Conservation (phyloP, 1,140 invertebrate species). For the Aricia agestis region DNA sequence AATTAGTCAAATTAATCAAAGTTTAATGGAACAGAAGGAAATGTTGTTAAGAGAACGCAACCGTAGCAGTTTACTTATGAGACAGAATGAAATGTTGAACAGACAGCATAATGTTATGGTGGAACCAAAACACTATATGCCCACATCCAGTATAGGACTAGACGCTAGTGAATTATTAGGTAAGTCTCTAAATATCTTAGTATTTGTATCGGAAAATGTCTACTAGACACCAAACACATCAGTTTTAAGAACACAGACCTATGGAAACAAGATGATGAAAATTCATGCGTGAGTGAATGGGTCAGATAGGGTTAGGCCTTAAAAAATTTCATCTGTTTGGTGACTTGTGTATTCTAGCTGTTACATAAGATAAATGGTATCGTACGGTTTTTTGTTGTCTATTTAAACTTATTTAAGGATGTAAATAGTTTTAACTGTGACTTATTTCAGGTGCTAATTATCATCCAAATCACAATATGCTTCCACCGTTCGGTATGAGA, state of each 20-base stretch:
- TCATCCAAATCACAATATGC: conserved; percentile 66
- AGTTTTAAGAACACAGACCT: too few species aligned
- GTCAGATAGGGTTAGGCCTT: too few species aligned
- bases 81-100: conserved; percentile 59
- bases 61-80: conserved; percentile 55
- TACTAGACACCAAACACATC: too few species aligned
- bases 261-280: too few species aligned
- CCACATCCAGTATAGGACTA: conserved; percentile 57
- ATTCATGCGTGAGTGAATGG: too few species aligned
- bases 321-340: too few species aligned
- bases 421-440: neutral
- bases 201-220: too few species aligned
- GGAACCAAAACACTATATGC: conserved; percentile 62
- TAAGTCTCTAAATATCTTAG: conserved; percentile 27
- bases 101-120: conserved; percentile 53
- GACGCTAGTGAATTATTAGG: conserved; percentile 73
- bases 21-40: conserved; percentile 60
- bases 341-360: too few species aligned
- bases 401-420: too few species aligned
- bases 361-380: too few species aligned
- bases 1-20: conserved; percentile 62
- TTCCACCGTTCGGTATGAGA: conserved; percentile 73
- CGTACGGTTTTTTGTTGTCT: too few species aligned
- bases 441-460: conserved; percentile 65
- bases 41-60: conserved; percentile 51